Evolutionary conservation across 2,113 vertebrate species (phyloP).

Genomic region (Python bivittatus): DNA sequence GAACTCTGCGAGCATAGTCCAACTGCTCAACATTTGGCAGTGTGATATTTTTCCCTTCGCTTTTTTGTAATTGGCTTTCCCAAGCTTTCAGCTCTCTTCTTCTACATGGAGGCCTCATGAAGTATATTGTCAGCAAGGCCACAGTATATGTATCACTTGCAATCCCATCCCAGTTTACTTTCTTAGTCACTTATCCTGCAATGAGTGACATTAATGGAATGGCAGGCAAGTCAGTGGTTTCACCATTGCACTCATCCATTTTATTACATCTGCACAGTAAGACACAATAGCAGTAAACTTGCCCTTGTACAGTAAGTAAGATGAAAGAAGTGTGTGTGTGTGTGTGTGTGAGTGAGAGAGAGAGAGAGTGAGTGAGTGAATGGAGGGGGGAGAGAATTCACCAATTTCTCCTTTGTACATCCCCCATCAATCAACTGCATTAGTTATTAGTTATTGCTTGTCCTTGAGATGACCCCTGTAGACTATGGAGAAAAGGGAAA

Average conservation of each 20-base stretch:
- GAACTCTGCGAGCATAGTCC: not conserved
- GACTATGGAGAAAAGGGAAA: not conserved
- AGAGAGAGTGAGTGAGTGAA: fast-evolving
- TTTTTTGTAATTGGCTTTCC: not conserved
- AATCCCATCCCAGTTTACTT: conserved; percentile 8
- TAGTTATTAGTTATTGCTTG: fast-evolving
- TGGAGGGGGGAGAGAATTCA: not conserved
- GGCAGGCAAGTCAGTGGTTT: conserved; percentile 12
- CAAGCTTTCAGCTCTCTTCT: not conserved
- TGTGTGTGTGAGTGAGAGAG: not conserved
- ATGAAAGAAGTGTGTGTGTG: not conserved
- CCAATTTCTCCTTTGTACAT: not conserved
- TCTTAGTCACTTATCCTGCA: not conserved
- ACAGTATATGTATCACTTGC: not conserved
- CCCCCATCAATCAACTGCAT: fast-evolving
- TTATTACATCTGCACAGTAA: not conserved
- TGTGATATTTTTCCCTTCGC: conserved; percentile 11
- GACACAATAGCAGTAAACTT: not conserved
- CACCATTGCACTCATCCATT: not conserved
- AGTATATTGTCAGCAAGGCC: not conserved
- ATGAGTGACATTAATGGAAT: conserved; percentile 22
- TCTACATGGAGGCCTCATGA: not conserved
- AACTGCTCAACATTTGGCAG: not conserved
- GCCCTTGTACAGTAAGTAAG: not conserved
- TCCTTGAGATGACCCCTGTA: not conserved